phyloP scores from a whole-genome alignment of 1,140 invertebrate genomes.

The Ips nitidus region DNA sequence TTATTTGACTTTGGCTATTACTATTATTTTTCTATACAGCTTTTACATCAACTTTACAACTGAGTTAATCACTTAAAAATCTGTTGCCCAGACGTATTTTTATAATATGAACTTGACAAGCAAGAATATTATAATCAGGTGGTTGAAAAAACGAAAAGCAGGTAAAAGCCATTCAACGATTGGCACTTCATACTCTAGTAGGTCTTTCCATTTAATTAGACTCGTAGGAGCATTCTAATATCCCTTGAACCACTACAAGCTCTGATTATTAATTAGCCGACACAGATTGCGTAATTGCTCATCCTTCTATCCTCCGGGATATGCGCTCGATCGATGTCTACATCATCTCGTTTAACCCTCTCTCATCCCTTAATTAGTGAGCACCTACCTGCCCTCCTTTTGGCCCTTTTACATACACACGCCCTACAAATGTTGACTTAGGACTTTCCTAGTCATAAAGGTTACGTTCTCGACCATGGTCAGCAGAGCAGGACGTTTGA shows the following conservation, averaged over 20 bases:
- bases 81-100: too few relatives aligned
- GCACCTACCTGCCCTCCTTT: conserved; percentile 30
- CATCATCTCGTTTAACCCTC: conserved; percentile 41
- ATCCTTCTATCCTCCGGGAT: conserved; percentile 45
- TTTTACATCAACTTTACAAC: too few relatives aligned
- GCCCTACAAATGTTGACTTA: conserved; percentile 38
- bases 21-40: too few relatives aligned
- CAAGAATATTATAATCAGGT: too few relatives aligned
- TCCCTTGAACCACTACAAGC: conserved; percentile 1
- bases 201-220: conserved; percentile 1
- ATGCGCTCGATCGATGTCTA: conserved; percentile 45
- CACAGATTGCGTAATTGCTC: conserved; percentile 46
- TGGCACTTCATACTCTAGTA: background rate
- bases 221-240: conserved; percentile 2
- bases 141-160: too few relatives aligned
- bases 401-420: conserved; percentile 28
- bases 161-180: background rate
- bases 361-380: conserved; percentile 45
- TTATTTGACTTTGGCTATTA: too few relatives aligned
- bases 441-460: conserved; percentile 34
- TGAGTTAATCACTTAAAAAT: too few relatives aligned
- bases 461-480: conserved; percentile 23
- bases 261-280: conserved; percentile 45
- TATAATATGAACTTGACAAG: too few relatives aligned
- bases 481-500: conserved; percentile 16